These are phyloP conservation scores for Druon quercuslanigerum DNA, from an alignment of 1,140 invertebrate species.

Conservation along the genomic window DNA sequence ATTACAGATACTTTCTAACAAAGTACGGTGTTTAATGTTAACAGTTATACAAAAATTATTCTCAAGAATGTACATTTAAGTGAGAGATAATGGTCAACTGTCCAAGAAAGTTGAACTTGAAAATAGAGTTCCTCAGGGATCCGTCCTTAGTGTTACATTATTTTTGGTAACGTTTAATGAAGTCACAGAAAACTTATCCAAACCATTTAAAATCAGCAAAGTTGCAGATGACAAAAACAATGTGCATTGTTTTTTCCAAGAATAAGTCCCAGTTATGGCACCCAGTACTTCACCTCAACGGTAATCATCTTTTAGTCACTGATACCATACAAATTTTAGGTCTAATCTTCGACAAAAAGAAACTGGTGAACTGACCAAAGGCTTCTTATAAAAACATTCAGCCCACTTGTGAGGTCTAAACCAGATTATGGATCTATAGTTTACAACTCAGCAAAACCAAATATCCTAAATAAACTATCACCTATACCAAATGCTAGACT, in stretches of 20 bases:
- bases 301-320: neutral
- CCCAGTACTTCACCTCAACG: no score
- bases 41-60: constrained; percentile 40
- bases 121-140: constrained; percentile 37
- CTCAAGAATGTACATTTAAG: neutral
- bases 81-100: constrained; percentile 36
- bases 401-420: constrained; percentile 38
- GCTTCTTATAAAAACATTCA: constrained; percentile 31
- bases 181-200: constrained; percentile 17
- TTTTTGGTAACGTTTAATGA: constrained; percentile 43
- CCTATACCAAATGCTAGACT: neutral
- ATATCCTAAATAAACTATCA: neutral
- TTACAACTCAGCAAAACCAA: constrained; percentile 3
- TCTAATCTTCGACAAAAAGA: constrained; percentile 39
- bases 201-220: constrained; percentile 29
- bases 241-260: no score
- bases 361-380: constrained; percentile 36
- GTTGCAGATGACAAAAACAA: constrained; percentile 41
- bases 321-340: constrained; percentile 46
- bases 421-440: constrained; percentile 34
- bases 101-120: constrained; percentile 14
- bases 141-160: constrained; percentile 47
- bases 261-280: no score
- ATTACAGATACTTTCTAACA: constrained; percentile 30
- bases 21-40: constrained; percentile 34